A percentile compares a stretch with the other conserved stretches of the same genome.
phyloP scores from a whole-genome alignment of 2,113 vertebrate species.

The Pygoscelis adeliae region DNA sequence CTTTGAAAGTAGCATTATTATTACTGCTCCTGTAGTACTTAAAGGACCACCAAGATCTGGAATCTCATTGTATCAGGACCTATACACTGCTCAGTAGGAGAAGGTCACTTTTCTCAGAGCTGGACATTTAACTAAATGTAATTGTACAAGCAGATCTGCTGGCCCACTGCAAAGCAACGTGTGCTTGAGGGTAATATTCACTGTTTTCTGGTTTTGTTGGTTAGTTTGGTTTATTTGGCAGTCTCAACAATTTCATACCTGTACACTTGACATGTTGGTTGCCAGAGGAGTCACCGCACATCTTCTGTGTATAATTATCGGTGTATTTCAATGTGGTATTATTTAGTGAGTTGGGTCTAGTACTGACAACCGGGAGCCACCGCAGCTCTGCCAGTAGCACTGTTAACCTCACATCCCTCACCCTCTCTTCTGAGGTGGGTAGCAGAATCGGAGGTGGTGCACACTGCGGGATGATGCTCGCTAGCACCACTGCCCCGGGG shows the following conservation, averaged over 20 bases:
- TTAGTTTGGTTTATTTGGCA: not conserved
- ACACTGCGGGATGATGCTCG: rapidly evolving
- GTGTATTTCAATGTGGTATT: not conserved
- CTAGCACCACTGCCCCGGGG: rapidly evolving
- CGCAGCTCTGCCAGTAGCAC: not conserved
- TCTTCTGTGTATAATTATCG: not conserved
- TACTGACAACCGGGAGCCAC: not conserved
- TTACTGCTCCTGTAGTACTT: not conserved
- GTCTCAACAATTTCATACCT: not conserved
- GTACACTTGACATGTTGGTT: not conserved
- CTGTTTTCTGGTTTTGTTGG: not conserved
- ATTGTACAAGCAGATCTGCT: constrained; percentile 3
- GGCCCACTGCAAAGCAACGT: constrained; percentile 7
- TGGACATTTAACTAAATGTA: not conserved
- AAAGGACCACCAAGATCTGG: not conserved
- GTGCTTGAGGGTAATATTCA: not conserved
- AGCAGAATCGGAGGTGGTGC: not conserved
- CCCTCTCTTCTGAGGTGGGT: not conserved
- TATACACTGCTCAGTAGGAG: not conserved
- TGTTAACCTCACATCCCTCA: not conserved
- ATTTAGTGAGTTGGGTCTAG: not conserved
- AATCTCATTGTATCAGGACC: not conserved
- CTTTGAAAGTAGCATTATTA: constrained; percentile 24
- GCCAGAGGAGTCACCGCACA: not conserved
- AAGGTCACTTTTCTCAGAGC: not conserved